Conservation (phyloP, 35 echinoderm and acorn worm genomes). For the Holothuria glaberrima region DNA sequence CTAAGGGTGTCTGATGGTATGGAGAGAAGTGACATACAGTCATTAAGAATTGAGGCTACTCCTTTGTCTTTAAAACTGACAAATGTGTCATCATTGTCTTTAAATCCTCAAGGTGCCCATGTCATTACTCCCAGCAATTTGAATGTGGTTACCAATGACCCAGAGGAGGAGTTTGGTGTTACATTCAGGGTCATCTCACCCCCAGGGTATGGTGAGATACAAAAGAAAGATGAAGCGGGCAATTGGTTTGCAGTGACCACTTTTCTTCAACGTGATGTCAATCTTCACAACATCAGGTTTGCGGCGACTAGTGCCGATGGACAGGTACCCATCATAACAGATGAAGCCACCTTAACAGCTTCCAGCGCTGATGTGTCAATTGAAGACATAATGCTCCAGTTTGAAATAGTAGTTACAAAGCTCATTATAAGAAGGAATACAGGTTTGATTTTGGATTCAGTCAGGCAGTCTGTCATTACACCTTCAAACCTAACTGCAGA, state of each 20-base stretch:
- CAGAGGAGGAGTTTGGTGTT: slow-evolving; percentile 64
- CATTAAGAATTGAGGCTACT: slow-evolving; percentile 83
- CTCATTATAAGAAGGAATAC: slow-evolving; percentile 76
- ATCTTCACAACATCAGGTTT: slow-evolving; percentile 69
- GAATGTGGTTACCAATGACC: slow-evolving; percentile 75
- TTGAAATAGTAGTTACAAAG: slow-evolving; percentile 80
- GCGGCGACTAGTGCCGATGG: slow-evolving; percentile 46
- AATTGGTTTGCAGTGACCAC: slow-evolving; percentile 48
- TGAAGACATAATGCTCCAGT: slow-evolving; percentile 61
- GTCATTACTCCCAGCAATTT: slow-evolving; percentile 63
- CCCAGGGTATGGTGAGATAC: slow-evolving; percentile 77
- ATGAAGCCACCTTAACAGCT: slow-evolving; percentile 68
- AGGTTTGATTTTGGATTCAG: slow-evolving; percentile 70
- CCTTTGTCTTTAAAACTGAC: slow-evolving; percentile 65
- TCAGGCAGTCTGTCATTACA: slow-evolving; percentile 68
- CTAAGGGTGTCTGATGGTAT: slow-evolving; percentile 74
- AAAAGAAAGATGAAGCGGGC: slow-evolving; percentile 38
- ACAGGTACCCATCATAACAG: slow-evolving; percentile 35
- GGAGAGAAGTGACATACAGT: slow-evolving; percentile 71
- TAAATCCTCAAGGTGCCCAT: slow-evolving; percentile 71
- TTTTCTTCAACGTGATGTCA: slow-evolving; percentile 75
- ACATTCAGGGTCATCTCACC: slow-evolving; percentile 56
- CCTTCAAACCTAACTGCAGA: slow-evolving; percentile 65
- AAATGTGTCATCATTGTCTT: slow-evolving; percentile 57
- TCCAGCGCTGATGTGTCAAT: slow-evolving; percentile 63